phyloP scores from a whole-genome alignment of 2,888 invertebrate species.

The Dolichopus griseipennis region DNA sequence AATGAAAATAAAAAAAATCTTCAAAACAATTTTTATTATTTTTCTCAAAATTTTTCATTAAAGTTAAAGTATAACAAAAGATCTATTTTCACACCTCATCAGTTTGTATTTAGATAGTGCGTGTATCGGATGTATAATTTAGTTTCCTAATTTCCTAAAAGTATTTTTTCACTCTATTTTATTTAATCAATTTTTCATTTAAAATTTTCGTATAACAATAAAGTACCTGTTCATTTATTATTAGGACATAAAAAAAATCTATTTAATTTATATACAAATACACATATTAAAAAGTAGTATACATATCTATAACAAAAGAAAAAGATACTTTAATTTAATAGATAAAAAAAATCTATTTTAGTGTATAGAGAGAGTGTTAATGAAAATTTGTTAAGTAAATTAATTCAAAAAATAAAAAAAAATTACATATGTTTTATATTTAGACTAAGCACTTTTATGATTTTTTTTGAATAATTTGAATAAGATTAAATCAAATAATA shows the following conservation, averaged over 20 bases:
- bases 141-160: not conserved
- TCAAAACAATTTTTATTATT: not conserved
- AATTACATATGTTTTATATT: not conserved
- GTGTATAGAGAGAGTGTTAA: not conserved
- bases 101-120: not conserved
- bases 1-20: not conserved
- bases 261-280: not conserved
- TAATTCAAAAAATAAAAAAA: not conserved
- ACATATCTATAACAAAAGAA: not conserved
- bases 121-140: not conserved
- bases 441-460: not conserved
- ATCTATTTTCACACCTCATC: slow-evolving; percentile 2
- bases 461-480: no score
- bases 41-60: not conserved
- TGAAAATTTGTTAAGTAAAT: not conserved
- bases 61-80: not conserved
- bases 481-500: no score
- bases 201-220: not conserved
- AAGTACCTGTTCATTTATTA: not conserved
- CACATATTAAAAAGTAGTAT: not conserved
- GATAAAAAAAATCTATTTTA: not conserved
- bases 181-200: not conserved
- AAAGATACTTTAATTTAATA: not conserved
- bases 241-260: not conserved
- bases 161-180: not conserved